Percentiles rank a stretch among this genome's conserved stretches.
Conservation (phyloP, 2,888 invertebrate genomes). For the Stenurella melanura region DNA sequence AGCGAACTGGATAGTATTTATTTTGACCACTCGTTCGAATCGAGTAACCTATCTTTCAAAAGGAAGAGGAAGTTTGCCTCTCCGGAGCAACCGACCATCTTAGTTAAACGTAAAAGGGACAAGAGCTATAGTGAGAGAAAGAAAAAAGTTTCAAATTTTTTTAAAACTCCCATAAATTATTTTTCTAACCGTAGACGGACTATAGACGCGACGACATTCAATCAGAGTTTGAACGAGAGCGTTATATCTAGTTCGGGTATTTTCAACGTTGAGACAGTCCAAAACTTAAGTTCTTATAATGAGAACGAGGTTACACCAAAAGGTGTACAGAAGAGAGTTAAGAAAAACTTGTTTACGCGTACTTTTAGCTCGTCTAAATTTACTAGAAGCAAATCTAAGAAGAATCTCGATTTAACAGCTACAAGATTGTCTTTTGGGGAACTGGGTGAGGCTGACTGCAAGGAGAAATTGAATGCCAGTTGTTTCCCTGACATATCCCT, state of each 20-base stretch:
- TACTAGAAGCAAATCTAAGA: slow-evolving; percentile 59
- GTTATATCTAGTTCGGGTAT: slow-evolving; percentile 69
- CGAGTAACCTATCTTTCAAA: slow-evolving; percentile 56
- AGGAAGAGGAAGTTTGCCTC: slow-evolving; percentile 61
- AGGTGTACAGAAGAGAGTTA: slow-evolving; percentile 60
- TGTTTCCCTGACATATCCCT: slow-evolving; percentile 71
- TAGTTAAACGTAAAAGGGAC: slow-evolving; percentile 66
- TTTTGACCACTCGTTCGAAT: slow-evolving; percentile 61
- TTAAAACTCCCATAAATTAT: slow-evolving; percentile 70
- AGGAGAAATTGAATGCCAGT: slow-evolving; percentile 66
- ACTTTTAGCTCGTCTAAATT: slow-evolving; percentile 71
- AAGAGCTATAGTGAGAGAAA: slow-evolving; percentile 67
- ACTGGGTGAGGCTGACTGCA: slow-evolving; percentile 57
- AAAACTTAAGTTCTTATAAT: slow-evolving; percentile 63
- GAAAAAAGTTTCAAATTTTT: slow-evolving; percentile 68
- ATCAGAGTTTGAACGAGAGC: slow-evolving; percentile 67
- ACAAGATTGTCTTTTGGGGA: slow-evolving; percentile 66
- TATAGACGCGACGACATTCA: slow-evolving; percentile 65
- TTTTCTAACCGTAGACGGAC: slow-evolving; percentile 70
- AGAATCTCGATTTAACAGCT: slow-evolving; percentile 63
- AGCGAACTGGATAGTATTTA: slow-evolving; percentile 58
- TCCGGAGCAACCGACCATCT: slow-evolving; percentile 57
- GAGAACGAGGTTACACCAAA: slow-evolving; percentile 53
- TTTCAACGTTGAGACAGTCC: slow-evolving; percentile 68
- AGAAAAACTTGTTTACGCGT: slow-evolving; percentile 69